Conservation (phyloP, 2,888 invertebrate species). For the Leucophenga maculata region DNA sequence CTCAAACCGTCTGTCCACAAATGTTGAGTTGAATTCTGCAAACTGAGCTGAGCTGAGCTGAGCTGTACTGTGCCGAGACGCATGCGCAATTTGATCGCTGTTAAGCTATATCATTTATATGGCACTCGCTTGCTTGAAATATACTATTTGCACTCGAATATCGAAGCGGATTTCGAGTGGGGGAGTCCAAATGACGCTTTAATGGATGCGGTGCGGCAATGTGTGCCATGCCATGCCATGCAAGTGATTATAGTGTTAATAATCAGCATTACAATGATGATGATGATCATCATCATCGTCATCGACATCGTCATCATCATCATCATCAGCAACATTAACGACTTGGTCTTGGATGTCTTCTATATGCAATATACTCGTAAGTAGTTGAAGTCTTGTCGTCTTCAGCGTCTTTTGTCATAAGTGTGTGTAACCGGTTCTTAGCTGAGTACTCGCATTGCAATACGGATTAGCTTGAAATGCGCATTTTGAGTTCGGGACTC, state of each 20-base stretch:
- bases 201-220: constrained; percentile 16
- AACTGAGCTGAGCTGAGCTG: constrained; percentile 48
- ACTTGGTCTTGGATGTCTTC: neutral
- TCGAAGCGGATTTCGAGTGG: constrained; percentile 1
- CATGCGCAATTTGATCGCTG: neutral
- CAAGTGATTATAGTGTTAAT: constrained; percentile 25
- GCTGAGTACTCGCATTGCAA: constrained; percentile 45
- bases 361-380: no score
- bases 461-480: constrained; percentile 13
- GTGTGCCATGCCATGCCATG: constrained; percentile 49
- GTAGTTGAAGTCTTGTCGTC: neutral
- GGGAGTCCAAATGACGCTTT: constrained; percentile 21
- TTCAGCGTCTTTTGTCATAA: constrained; percentile 7
- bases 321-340: constrained; percentile 5
- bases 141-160: constrained; percentile 49
- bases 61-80: neutral
- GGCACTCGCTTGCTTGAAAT: constrained; percentile 2
- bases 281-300: constrained; percentile 21
- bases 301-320: constrained; percentile 20
- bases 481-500: neutral
- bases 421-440: constrained; percentile 55
- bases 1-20: constrained; percentile 34
- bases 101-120: constrained; percentile 3
- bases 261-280: constrained; percentile 32
- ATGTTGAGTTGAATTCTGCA: constrained; percentile 50